A percentile compares a stretch with the other conserved stretches of the same genome.
phyloP scores from a whole-genome alignment of 2,113 vertebrate species.

The Cheilinus undulatus region DNA sequence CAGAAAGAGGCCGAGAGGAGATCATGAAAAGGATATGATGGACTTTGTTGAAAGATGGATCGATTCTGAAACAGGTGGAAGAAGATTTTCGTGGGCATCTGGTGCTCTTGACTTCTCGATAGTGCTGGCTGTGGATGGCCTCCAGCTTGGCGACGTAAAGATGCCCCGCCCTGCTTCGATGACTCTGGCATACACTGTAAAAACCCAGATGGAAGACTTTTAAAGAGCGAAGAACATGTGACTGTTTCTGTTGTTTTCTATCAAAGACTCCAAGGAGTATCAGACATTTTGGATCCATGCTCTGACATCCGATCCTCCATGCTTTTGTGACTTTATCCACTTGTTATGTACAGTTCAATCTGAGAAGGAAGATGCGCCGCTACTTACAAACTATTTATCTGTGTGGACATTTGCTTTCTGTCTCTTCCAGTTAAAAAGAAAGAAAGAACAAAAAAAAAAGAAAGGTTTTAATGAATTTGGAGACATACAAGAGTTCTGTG shows the following conservation, averaged over 20 bases:
- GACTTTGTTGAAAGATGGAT: slow-evolving; percentile 53
- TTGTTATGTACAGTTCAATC: slow-evolving; percentile 69
- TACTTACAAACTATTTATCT: slow-evolving; percentile 84
- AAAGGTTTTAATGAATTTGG: slow-evolving; percentile 65
- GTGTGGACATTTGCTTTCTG: slow-evolving; percentile 72
- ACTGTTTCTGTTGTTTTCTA: slow-evolving; percentile 16
- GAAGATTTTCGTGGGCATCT: slow-evolving; percentile 29
- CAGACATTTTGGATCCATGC: slow-evolving; percentile 50
- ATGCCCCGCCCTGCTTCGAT: slow-evolving; percentile 42
- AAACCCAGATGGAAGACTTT: slow-evolving; percentile 30
- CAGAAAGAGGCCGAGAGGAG: slow-evolving; percentile 43
- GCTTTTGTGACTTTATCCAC: slow-evolving; percentile 56
- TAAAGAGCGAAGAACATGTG: slow-evolving; percentile 7
- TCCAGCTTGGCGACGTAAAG: slow-evolving; percentile 46
- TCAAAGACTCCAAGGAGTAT: slow-evolving; percentile 50
- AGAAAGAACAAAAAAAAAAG: slow-evolving; percentile 59
- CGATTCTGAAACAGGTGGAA: slow-evolving; percentile 33
- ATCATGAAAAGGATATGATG: slow-evolving; percentile 57
- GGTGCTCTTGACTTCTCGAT: slow-evolving; percentile 22
- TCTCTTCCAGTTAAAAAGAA: slow-evolving; percentile 79
- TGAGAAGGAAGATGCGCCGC: slow-evolving; percentile 59
- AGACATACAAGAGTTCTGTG: slow-evolving; percentile 49
- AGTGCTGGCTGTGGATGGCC: slow-evolving; percentile 29
- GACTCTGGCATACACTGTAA: slow-evolving; percentile 50
- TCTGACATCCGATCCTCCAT: slow-evolving; percentile 38